These are phyloP conservation scores for Phrixothrix hirtus DNA, from an alignment of 2,888 invertebrate species.

Conservation along the genomic window DNA sequence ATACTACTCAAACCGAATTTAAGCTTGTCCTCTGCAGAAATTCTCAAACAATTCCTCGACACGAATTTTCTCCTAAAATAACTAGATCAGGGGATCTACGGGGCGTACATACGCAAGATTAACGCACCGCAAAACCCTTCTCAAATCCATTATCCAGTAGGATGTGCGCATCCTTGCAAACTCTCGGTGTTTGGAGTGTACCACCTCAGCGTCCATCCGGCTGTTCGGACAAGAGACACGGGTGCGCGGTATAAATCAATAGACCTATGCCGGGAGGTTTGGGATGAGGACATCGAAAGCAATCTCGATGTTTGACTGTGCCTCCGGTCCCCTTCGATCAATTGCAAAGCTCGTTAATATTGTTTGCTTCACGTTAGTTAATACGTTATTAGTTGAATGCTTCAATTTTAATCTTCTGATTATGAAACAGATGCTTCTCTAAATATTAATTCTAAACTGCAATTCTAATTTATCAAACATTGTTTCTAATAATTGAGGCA, in stretches of 20 bases:
- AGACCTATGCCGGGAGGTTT: conserved; percentile 48
- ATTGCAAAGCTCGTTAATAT: conserved; percentile 35
- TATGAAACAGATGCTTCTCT: too few species aligned
- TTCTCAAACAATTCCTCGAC: conserved; percentile 20
- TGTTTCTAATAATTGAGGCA: too few species aligned
- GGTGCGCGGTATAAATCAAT: conserved; percentile 52
- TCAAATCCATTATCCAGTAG: conserved; percentile 30
- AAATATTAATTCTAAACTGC: too few species aligned
- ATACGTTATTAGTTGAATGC: conserved; percentile 21
- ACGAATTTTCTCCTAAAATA: conserved; percentile 22
- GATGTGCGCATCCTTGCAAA: conserved; percentile 31
- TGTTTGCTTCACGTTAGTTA: conserved; percentile 32
- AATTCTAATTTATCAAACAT: too few species aligned
- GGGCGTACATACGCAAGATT: conserved; percentile 28
- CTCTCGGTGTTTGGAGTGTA: conserved; percentile 29
- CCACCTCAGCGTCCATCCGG: conserved; percentile 34
- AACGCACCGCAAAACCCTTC: conserved; percentile 29
- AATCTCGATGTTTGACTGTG: conserved; percentile 51
- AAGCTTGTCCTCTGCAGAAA: conserved; percentile 13
- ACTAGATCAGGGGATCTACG: conserved; percentile 18
- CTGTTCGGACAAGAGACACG: conserved; percentile 35
- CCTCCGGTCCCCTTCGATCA: conserved; percentile 34
- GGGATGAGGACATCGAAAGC: conserved; percentile 41
- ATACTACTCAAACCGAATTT: conserved; percentile 4
- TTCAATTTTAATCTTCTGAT: conserved; percentile 18